Percentiles rank a stretch among this genome's conserved stretches.
phyloP scores from a whole-genome alignment of 2,888 invertebrate genomes.

The Ametastegia equiseti region DNA sequence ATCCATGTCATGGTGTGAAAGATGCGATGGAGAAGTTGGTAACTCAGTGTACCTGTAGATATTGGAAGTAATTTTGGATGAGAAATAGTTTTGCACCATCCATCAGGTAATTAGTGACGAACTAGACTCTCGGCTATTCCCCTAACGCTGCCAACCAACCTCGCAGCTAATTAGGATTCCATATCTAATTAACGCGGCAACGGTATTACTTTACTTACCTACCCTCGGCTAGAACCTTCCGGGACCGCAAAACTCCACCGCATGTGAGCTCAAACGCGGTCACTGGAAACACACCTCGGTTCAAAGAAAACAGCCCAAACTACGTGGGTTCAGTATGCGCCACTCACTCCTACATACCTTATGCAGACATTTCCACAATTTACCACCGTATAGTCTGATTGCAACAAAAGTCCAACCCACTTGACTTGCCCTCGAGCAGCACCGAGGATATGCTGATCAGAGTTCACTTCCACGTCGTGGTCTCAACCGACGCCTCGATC shows the following conservation, averaged over 20 bases:
- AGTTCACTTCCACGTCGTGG: slow-evolving; percentile 65
- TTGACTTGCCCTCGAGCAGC: not conserved
- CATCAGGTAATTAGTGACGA: slow-evolving; percentile 17
- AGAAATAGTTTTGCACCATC: not conserved
- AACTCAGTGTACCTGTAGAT: not conserved
- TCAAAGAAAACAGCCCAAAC: not conserved
- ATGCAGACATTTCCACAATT: not conserved
- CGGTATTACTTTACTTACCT: slow-evolving; percentile 3
- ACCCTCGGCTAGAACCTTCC: not conserved
- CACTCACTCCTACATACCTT: too few species aligned
- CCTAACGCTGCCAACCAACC: not conserved
- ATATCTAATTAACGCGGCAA: slow-evolving; percentile 25
- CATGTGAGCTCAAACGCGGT: not conserved
- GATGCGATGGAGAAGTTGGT: not conserved
- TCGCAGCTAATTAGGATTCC: slow-evolving; percentile 9
- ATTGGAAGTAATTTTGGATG: not conserved
- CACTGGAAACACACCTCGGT: not conserved
- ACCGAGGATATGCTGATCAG: slow-evolving; percentile 63
- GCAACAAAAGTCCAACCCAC: not conserved
- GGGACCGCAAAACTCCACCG: not conserved
- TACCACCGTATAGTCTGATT: not conserved
- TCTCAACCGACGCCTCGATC: slow-evolving; percentile 53
- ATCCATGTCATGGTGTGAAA: not conserved
- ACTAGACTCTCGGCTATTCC: slow-evolving; percentile 11
- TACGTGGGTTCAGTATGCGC: too few species aligned